These are phyloP conservation scores for Norana najaformis DNA, from an alignment of 2,888 invertebrate species.

Conservation along the genomic window DNA sequence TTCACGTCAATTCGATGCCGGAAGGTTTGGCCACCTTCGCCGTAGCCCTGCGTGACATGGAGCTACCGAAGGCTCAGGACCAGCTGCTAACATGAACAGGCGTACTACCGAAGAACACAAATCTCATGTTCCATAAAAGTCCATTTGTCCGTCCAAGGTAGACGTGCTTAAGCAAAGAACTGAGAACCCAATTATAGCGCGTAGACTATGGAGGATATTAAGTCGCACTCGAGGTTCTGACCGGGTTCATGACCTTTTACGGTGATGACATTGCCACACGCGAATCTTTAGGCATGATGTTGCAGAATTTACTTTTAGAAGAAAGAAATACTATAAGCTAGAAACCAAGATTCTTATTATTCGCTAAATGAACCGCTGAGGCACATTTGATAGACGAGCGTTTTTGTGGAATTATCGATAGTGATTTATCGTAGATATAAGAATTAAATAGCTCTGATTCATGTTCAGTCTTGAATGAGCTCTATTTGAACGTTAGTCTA, in stretches of 20 bases:
- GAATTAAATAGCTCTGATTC: neutral
- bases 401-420: neutral
- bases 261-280: neutral
- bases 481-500: neutral
- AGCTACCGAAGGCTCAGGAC: neutral
- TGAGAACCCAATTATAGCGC: neutral
- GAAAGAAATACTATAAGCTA: neutral
- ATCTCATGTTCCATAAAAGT: neutral
- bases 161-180: neutral
- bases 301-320: neutral
- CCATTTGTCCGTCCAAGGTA: neutral
- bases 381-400: neutral
- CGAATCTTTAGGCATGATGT: neutral
- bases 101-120: neutral
- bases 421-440: neutral
- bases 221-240: neutral
- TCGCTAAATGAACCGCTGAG: neutral
- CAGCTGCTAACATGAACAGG: neutral
- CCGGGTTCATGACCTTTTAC: neutral
- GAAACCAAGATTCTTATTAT: neutral
- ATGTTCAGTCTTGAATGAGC: neutral
- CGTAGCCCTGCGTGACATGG: neutral
- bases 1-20: neutral
- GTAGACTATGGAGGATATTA: too few relatives aligned
- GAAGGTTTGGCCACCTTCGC: conserved; percentile 3